A percentile compares a stretch with the other conserved stretches of the same genome.
phyloP scores from a whole-genome alignment of 1,140 invertebrate species.

The Drosophila ficusphila region DNA sequence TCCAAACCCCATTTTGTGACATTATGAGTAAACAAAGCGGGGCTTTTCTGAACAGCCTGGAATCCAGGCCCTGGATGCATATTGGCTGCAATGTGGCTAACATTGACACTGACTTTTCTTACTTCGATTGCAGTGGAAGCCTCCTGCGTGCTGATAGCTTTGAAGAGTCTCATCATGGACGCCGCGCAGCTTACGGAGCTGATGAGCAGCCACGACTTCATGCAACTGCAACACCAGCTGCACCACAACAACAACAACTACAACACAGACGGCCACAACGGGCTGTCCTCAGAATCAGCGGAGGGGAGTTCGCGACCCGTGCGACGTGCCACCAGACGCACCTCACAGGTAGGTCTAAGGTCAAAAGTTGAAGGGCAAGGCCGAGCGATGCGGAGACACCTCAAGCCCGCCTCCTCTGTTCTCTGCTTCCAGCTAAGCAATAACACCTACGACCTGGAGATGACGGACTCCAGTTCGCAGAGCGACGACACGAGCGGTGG shows the following conservation, averaged over 20 bases:
- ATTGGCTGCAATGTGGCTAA: no score
- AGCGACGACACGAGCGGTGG: slow-evolving; percentile 84
- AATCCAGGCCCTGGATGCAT: no score
- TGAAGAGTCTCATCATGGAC: slow-evolving; percentile 45
- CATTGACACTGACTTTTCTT: no score
- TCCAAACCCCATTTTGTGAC: no score
- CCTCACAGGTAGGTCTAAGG: slow-evolving; percentile 70
- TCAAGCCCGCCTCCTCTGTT: background rate
- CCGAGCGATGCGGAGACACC: no score
- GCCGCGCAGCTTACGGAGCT: slow-evolving; percentile 74
- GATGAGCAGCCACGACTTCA: slow-evolving; percentile 72
- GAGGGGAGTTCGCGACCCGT: slow-evolving; percentile 68
- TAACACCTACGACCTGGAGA: slow-evolving; percentile 83
- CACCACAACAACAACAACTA: slow-evolving; percentile 77
- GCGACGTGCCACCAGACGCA: slow-evolving; percentile 69
- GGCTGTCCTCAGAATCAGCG: slow-evolving; percentile 63
- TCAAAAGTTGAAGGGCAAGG: no score
- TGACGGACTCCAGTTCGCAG: slow-evolving; percentile 84
- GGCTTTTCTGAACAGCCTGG: no score
- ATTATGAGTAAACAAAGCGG: no score
- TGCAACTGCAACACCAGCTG: slow-evolving; percentile 71
- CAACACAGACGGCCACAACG: slow-evolving; percentile 72
- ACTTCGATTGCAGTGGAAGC: background rate
- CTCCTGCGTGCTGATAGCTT: background rate
- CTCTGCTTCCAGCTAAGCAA: slow-evolving; percentile 71